These are phyloP conservation scores for Cossypha niveicapilla DNA, from an alignment of 2,797 vertebrate genomes.

Conservation along the genomic window DNA sequence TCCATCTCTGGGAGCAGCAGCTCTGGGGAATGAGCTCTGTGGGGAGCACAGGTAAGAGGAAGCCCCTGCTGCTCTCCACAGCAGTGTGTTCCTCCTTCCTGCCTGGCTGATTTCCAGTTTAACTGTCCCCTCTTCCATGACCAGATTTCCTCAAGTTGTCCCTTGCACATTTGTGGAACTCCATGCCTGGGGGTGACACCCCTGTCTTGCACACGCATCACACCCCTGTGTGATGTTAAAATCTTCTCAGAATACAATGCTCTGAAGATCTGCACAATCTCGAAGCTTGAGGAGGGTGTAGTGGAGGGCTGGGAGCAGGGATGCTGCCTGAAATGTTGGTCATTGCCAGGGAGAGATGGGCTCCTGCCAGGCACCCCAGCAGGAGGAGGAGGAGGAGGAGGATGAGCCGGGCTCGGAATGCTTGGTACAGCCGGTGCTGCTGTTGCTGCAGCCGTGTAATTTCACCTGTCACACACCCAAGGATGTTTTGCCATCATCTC, in stretches of 20 bases:
- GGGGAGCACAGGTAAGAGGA: background rate
- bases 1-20: background rate
- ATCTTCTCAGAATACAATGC: rapidly evolving
- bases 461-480: rapidly evolving
- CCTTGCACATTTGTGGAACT: background rate
- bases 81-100: rapidly evolving
- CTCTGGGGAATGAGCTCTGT: background rate
- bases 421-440: rapidly evolving
- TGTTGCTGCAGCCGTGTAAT: rapidly evolving
- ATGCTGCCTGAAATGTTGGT: background rate
- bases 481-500: background rate
- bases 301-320: background rate
- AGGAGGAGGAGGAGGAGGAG: background rate
- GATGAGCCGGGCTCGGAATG: rapidly evolving
- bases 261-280: rapidly evolving
- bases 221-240: background rate
- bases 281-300: background rate
- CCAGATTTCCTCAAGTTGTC: background rate
- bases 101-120: background rate
- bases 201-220: too few relatives aligned
- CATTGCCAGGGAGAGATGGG: background rate
- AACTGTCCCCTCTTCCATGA: background rate
- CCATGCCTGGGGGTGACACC: rapidly evolving
- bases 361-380: background rate
- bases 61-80: background rate